Base-by-base conservation (phyloP, 2,113 vertebrate species). In the Geococcyx californianus region DNA sequence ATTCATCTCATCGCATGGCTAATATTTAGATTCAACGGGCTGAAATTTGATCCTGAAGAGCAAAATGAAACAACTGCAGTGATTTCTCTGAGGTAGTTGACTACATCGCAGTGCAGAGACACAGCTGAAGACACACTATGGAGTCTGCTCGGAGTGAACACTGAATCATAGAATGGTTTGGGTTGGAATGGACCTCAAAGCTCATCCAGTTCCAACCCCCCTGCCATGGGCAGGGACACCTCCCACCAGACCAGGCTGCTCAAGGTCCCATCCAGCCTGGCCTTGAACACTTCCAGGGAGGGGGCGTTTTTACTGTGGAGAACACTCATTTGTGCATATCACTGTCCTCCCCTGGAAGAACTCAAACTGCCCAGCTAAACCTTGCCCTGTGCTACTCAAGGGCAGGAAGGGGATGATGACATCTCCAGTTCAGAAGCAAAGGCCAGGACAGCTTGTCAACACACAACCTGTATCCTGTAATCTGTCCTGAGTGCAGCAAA, bases 131-230 rank as follows among this genome's bases (percentile, higher is more conserved):
- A 96, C 89, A 95, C 90, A 80, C 84, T 7, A 60, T 16, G 68
- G 93, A 93, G 70, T 93, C 87, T 95, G 84, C 67, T 80, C n/a
- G 63, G 51, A 67, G 85, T 83, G 85, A 93, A 93, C 94, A 96
- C 95, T 96, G 95, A 42, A 96, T 96, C 40, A 96, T 94, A 96
- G 96, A 42, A 42, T 42, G 40, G 40, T 42, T 42, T 42, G 40
- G 10, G 13, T 42, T 42, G 40, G 40, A 42, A 10, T 10, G 40
- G 40, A 42, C 13, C 40, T 42, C 40, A 42, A 42, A 42, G 40
- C 10, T 42, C 40, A 42, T 13, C 40, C 13, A 42, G 40, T 13
- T 42, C 40, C 40, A 42, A 42, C 40, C 13, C 40, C 40, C 40
- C 40, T 42, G 40, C 40, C 40, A 42, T 42, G 40, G 40, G 40